phyloP scores from a whole-genome alignment of 1,140 invertebrate species.

The Euura saliciscinereae region DNA sequence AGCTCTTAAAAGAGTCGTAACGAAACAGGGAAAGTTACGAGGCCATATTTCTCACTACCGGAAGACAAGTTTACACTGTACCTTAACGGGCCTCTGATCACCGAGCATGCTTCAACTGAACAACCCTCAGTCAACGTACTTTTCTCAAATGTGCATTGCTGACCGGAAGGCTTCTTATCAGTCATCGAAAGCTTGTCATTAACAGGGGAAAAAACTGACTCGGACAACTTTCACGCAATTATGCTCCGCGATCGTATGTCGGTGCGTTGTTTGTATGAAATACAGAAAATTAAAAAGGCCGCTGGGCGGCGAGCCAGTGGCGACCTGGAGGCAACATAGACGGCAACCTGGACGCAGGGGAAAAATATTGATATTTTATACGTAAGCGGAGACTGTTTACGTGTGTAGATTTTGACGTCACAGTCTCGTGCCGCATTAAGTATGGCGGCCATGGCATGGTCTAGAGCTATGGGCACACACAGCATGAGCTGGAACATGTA shows the following conservation, averaged over 20 bases:
- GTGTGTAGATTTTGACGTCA: constrained; percentile 20
- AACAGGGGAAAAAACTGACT: too few species aligned
- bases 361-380: constrained; percentile 43
- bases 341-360: background rate
- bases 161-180: background rate
- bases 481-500: background rate
- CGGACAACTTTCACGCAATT: too few species aligned
- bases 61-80: too few species aligned
- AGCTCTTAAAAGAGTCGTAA: background rate
- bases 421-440: constrained; percentile 36
- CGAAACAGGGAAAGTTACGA: background rate
- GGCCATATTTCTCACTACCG: background rate
- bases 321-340: background rate
- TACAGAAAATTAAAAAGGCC: background rate
- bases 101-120: background rate
- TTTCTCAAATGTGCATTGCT: background rate
- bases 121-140: too few species aligned
- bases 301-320: background rate
- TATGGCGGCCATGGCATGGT: constrained; percentile 29
- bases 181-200: background rate
- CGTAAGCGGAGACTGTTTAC: constrained; percentile 24
- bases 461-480: background rate
- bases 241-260: too few species aligned
- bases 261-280: too few species aligned
- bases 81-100: too few species aligned